These are phyloP conservation scores for Mohoua ochrocephala DNA, from an alignment of 2,113 vertebrate species.

Conservation along the genomic window DNA sequence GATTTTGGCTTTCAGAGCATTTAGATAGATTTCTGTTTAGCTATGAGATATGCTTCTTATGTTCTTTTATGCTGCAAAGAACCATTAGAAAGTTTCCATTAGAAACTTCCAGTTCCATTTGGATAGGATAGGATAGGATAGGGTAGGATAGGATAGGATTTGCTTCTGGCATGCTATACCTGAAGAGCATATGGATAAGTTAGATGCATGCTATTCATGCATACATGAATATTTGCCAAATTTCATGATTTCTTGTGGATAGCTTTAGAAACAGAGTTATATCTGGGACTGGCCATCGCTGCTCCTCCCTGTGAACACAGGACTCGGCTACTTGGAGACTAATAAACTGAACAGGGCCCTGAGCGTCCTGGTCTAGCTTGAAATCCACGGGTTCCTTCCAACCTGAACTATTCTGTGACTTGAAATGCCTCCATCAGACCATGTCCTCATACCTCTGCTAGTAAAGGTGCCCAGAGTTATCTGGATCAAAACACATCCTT, in stretches of 20 bases:
- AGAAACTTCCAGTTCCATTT: neutral
- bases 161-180: neutral
- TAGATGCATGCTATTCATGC: neutral
- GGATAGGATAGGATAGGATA: neutral
- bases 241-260: neutral
- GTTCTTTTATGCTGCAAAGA: neutral
- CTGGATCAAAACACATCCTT: neutral
- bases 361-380: neutral
- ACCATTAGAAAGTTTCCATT: neutral
- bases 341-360: neutral
- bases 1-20: neutral
- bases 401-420: neutral
- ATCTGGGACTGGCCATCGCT: neutral
- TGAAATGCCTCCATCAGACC: neutral
- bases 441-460: neutral
- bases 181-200: neutral
- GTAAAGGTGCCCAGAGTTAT: neutral
- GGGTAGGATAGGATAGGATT: neutral
- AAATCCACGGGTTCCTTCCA: neutral
- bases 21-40: neutral
- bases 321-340: neutral
- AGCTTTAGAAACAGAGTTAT: neutral
- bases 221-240: neutral
- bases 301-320: neutral
- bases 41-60: neutral